A percentile compares a stretch with the other conserved stretches of the same genome.
Conservation (phyloP, 2,888 invertebrate species). For the Allolobophora icterica region DNA sequence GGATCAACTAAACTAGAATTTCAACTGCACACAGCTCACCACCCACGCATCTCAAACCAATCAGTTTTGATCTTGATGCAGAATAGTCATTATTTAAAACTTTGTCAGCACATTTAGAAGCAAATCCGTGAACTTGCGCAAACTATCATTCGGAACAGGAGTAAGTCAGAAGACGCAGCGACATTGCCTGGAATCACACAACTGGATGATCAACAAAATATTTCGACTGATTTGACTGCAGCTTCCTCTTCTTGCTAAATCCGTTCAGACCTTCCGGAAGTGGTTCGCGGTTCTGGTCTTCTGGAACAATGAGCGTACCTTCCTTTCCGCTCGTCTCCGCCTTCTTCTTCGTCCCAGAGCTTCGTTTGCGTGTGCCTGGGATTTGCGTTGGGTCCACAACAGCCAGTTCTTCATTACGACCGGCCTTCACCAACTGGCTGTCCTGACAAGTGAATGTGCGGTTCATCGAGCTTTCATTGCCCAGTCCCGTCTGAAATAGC, state of each 20-base stretch:
- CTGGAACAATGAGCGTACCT: not conserved
- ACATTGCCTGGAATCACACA: not conserved
- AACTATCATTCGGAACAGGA: not conserved
- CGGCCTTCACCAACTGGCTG: not conserved
- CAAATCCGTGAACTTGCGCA: not conserved
- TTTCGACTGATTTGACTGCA: not conserved
- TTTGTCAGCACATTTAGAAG: not conserved
- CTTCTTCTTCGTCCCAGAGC: constrained; percentile 23
- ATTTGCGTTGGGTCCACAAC: not conserved
- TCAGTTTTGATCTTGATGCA: not conserved
- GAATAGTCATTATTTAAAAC: not conserved
- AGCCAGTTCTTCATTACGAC: not conserved
- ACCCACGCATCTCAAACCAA: too few species aligned
- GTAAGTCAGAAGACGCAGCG: not conserved
- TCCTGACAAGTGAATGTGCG: constrained; percentile 26
- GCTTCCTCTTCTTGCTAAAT: constrained; percentile 30
- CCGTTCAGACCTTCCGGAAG: constrained; percentile 26
- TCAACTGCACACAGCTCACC: not conserved
- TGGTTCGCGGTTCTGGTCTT: not conserved
- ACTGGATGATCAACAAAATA: constrained; percentile 20
- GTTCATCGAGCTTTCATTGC: constrained; percentile 20
- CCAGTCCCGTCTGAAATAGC: not conserved
- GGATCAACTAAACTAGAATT: not conserved
- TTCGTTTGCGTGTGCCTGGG: not conserved
- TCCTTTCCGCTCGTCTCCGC: not conserved